Conservation (phyloP, 37 sponge, comb jelly and placozoan species). For the Tethya wilhelma region DNA sequence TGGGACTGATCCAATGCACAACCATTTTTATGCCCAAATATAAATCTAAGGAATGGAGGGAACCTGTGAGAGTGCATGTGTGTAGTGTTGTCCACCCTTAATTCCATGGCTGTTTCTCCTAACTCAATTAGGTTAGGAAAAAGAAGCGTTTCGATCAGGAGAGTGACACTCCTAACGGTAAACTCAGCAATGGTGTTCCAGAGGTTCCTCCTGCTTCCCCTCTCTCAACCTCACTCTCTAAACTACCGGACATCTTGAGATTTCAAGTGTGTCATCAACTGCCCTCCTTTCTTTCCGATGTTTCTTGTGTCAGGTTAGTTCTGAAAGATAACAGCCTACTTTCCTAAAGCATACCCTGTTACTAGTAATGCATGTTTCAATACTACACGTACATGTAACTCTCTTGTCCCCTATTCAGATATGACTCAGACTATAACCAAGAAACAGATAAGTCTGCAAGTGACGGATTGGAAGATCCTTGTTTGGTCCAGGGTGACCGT, state of each 20-base stretch:
- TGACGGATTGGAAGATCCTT: conserved; percentile 2
- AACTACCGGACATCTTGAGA: neutral
- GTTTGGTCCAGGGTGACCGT: conserved; percentile 10
- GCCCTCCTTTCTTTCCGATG: conserved; percentile 4
- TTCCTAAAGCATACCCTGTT: too few species aligned
- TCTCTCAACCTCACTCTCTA: neutral
- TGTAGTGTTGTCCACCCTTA: too few species aligned
- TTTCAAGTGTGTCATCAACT: neutral
- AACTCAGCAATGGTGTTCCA: neutral
- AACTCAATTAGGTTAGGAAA: neutral
- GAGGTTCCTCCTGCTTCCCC: neutral
- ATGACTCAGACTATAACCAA: neutral
- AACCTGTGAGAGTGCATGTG: too few species aligned
- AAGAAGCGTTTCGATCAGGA: neutral
- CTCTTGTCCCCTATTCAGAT: neutral
- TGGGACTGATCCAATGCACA: too few species aligned
- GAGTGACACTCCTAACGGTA: neutral
- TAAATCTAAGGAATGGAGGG: too few species aligned
- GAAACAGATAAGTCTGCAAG: neutral
- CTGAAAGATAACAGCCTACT: too few species aligned
- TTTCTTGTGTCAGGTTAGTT: conserved; percentile 15
- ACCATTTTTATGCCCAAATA: too few species aligned
- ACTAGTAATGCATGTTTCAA: too few species aligned
- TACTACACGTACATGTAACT: neutral
- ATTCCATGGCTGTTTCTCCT: neutral